Evolutionary conservation across 2,888 invertebrate species (phyloP).

Genomic region (Hemaris fuciformis): DNA sequence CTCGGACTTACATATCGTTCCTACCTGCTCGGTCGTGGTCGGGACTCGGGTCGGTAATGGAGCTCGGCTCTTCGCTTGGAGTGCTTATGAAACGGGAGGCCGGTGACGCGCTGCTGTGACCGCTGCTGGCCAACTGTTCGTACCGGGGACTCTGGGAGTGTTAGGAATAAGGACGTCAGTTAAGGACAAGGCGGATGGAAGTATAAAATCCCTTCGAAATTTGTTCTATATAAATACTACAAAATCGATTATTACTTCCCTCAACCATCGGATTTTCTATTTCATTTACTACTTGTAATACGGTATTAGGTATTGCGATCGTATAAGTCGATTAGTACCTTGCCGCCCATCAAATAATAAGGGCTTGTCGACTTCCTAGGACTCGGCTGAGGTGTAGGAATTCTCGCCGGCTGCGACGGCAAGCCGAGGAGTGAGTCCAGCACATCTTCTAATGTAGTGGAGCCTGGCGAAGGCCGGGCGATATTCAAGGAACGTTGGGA

Average conservation of each 20-base stretch:
- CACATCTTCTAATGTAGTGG: conserved; percentile 95
- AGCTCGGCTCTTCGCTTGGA: conserved; percentile 69
- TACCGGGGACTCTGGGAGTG: conserved; percentile 71
- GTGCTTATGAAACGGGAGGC: conserved; percentile 67
- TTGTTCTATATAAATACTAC: not conserved
- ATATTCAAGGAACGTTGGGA: conserved; percentile 76
- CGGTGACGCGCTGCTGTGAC: conserved; percentile 71
- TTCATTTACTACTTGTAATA: too few relatives aligned
- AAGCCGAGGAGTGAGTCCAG: conserved; percentile 95
- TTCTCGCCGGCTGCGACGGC: conserved; percentile 86
- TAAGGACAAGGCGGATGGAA: conserved; percentile 27
- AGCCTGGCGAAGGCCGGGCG: conserved; percentile 87
- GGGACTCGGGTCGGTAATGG: conserved; percentile 69
- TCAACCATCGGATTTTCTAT: not conserved
- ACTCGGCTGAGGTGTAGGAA: conserved; percentile 85
- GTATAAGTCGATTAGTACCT: conserved; percentile 50
- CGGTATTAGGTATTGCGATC: too few relatives aligned
- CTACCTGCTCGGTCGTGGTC: conserved; percentile 78
- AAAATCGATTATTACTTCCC: not conserved
- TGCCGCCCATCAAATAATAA: conserved; percentile 73
- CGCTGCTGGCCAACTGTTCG: conserved; percentile 75
- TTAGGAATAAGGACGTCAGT: conserved; percentile 3
- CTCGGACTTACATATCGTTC: conserved; percentile 79
- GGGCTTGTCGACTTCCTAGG: conserved; percentile 74
- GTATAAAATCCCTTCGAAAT: not conserved